Evolutionary conservation across 2,797 vertebrate genomes (phyloP).

Genomic region (Smutsia temminckii): DNA sequence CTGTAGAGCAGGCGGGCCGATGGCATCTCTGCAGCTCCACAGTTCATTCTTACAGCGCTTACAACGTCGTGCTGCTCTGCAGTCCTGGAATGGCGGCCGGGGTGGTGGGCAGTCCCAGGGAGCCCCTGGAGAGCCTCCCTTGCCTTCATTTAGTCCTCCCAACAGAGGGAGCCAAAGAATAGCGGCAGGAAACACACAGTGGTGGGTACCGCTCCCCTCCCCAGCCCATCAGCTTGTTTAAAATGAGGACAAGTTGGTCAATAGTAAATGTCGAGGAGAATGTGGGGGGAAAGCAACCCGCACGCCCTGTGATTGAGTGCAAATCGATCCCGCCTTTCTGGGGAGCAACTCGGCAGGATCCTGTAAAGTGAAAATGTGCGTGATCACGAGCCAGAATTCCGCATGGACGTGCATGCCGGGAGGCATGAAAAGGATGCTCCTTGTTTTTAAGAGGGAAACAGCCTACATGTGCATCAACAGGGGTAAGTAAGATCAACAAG

Average conservation of each 20-base stretch:
- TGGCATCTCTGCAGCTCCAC: rapidly evolving
- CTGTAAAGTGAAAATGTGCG: rapidly evolving
- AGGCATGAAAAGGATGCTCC: rapidly evolving
- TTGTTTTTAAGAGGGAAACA: not conserved
- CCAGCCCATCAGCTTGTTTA: not conserved
- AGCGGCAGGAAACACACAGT: rapidly evolving
- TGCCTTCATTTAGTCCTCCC: not conserved
- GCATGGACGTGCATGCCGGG: rapidly evolving
- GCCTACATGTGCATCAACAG: rapidly evolving
- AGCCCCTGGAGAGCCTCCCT: too few species aligned
- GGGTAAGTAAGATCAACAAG: not conserved
- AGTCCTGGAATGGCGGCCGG: rapidly evolving
- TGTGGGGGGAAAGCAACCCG: rapidly evolving
- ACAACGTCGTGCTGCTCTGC: rapidly evolving
- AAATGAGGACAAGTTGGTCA: not conserved
- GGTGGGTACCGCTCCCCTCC: rapidly evolving
- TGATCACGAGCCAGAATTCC: rapidly evolving
- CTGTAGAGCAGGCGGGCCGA: rapidly evolving
- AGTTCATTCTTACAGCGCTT: rapidly evolving
- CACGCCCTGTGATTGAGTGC: rapidly evolving
- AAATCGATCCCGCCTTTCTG: not conserved
- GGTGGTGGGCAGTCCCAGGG: rapidly evolving
- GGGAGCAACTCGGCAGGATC: not conserved
- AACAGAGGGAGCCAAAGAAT: not conserved
- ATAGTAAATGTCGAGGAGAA: not conserved